phyloP scores from a whole-genome alignment of 2,888 invertebrate genomes.

The Eupithecia insigniata region DNA sequence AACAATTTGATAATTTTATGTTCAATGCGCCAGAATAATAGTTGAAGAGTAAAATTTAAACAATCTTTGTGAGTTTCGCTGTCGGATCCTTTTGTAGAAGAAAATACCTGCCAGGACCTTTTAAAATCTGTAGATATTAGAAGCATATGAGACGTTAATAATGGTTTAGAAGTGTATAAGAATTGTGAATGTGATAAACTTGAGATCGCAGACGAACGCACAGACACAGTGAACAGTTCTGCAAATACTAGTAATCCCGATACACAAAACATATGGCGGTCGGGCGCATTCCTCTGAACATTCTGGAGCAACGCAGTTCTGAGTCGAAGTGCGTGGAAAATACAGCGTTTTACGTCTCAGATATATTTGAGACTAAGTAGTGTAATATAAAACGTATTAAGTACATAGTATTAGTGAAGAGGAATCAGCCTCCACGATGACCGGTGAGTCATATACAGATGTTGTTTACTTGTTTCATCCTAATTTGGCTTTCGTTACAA shows the following conservation, averaged over 20 bases:
- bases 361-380: neutral
- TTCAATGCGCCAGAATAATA: neutral
- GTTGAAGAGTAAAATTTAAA: neutral
- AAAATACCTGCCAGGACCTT: neutral
- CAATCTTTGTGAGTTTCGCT: neutral
- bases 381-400: neutral
- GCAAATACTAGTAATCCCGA: conserved; percentile 63
- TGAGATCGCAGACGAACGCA: conserved; percentile 19
- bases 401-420: conserved; percentile 5
- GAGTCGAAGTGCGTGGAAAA: conserved; percentile 58
- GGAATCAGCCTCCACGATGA: conserved; percentile 30
- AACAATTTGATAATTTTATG: neutral
- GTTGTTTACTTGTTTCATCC: neutral
- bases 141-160: neutral
- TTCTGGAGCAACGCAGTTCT: conserved; percentile 72
- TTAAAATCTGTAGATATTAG: neutral
- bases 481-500: neutral
- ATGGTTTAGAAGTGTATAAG: neutral
- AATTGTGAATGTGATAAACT: neutral
- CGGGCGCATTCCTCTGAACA: conserved; percentile 65
- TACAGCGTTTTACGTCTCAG: neutral
- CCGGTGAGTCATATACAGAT: conserved; percentile 30
- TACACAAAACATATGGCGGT: conserved; percentile 74
- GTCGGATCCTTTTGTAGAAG: neutral
- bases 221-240: conserved; percentile 36